Conservation (phyloP, 2,113 vertebrate species). For the Tenebrosternarchus preto region DNA sequence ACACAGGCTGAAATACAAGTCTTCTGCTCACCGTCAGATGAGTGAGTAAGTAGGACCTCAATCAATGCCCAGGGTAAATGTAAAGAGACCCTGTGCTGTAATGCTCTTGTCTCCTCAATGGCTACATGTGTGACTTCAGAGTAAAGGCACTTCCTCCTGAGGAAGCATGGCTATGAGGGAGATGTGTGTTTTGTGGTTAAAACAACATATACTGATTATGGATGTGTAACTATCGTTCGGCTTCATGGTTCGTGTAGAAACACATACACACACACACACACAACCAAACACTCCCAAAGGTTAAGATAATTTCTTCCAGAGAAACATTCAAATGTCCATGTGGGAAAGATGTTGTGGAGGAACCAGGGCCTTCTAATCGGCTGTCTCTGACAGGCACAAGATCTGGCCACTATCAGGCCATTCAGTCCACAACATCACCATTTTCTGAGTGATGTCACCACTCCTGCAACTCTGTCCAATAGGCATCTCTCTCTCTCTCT, state of each 20-base stretch:
- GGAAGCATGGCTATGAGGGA: background rate
- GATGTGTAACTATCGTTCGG: too few species aligned
- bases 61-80: background rate
- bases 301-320: background rate
- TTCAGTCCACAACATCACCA: background rate
- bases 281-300: too few species aligned
- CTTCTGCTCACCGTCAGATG: slow-evolving; percentile 7
- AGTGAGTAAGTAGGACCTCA: slow-evolving; percentile 21
- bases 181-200: background rate
- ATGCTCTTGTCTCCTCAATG: background rate
- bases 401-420: background rate
- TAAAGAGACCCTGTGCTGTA: slow-evolving; percentile 16
- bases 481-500: slow-evolving; percentile 14
- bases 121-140: background rate
- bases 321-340: too few species aligned
- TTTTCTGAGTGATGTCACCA: slow-evolving; percentile 26
- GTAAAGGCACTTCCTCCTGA: background rate
- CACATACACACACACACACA: too few species aligned
- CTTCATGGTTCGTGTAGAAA: too few species aligned
- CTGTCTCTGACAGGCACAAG: background rate
- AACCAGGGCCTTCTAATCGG: background rate
- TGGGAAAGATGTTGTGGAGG: too few species aligned
- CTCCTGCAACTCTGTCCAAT: slow-evolving; percentile 5
- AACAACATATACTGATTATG: background rate
- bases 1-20: slow-evolving; percentile 19